Evolutionary conservation across 2,888 invertebrate genomes (phyloP), one percentile per base, ranked within the genome.

Genomic region (Amiota communis): DNA sequence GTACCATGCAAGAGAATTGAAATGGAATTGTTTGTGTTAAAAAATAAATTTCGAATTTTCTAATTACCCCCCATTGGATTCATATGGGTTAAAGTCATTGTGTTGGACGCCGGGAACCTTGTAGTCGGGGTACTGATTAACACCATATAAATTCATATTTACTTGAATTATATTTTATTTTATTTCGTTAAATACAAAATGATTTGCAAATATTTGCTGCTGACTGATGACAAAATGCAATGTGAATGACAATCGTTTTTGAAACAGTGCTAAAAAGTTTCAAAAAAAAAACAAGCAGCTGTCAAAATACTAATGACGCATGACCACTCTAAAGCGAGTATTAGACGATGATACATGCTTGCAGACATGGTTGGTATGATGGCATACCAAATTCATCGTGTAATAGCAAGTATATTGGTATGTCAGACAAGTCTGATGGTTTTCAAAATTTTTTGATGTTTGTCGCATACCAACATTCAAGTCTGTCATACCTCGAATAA

Each of bases 31-130:
- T 68, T n/a, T 59, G 23, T 23, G 23, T 23, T 23, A 3, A 17
- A 70, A 47, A 70, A 56, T 64, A 64, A 67, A 57, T 72, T 12
- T 9, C 63, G 1, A 13, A 49, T 57, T 49, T 8, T 72, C 88
- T 91, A 36, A 6, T 36, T 91, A 95, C 94, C 95, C 95, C 91
- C 95, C 95, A 85, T 95, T 95, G 78, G 94, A 94, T 68, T 94
- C 92, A 83, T 95, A 95, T 0, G 95, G 95, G 64, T 90, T 91
- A 84, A 94, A 94, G 73, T 91, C 89, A 46, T 90, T 90, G 72
- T 90, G 90, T 73, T 89, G 87, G 10, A 89, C 90, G 46, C 89
- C 90, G 63, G 89, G 89, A n/a, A 89, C 87, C 77, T 88, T 82
- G 75, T 90, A 90, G 59, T 90, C 90, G 3, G 90, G 87, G 70